Base-by-base conservation (phyloP, 2,888 invertebrate species). In the Drosophila ustulata region DNA sequence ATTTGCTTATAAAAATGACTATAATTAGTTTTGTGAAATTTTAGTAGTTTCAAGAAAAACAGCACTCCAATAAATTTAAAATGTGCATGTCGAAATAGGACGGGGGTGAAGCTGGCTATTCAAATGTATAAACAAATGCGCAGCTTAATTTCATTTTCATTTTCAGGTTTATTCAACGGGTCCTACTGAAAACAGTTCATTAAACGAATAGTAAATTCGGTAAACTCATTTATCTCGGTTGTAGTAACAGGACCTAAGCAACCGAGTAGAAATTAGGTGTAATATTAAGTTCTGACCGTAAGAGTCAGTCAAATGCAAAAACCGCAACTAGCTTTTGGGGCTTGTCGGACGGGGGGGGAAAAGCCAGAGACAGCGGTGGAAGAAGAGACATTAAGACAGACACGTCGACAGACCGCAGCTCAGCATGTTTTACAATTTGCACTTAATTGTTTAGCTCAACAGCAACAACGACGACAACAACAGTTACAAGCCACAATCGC, bases 381-480 rank as follows among this genome's bases (percentile, higher is more conserved):
- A 8, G 25, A n/a, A 47, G 37, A 25, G 8, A 11, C 7, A 25
- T 32, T 34, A 8, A 55, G 23, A 5, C 11, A 49, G 13, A 23
- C 50, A 18, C 49, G 57, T 18, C 61, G 63, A 39, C 47, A 68
- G 59, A 61, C 80, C 75, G 64, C 79, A 79, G 62, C 55, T 66
- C 58, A 43, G 55, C 75, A 79, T 79, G 80, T 79, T 79, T 69
- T 62, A 75, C 78, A 78, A 75, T 78, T 79, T 79, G 50, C 66
- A 71, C 75, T 79, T 79, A 78, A 78, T 78, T 78, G 79, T 79
- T 71, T 79, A 65, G 68, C 59, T 67, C 65, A 47, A 68, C 66
- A 74, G 67, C 64, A 68, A 66, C 71, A 70, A 68, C 45, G 46
- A 67, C 47, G 65, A 59, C 65, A 75, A 69, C 55, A 64, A 69